Evolutionary conservation across 2,797 vertebrate genomes (phyloP).

Genomic region (Petrocephalus sullivani): DNA sequence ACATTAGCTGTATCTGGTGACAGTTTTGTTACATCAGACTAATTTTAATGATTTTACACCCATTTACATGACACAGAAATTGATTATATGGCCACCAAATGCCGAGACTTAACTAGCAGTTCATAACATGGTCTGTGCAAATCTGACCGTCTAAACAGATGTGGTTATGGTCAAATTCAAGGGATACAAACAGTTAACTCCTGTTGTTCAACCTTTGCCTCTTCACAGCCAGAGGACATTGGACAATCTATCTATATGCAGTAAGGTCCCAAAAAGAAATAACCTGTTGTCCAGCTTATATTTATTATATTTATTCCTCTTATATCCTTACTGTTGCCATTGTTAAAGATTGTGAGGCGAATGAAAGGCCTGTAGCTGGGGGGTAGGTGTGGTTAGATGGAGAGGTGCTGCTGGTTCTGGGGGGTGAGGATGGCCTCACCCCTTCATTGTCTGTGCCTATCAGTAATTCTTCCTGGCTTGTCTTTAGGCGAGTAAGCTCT

Average conservation of each 20-base stretch:
- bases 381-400: constrained; percentile 58
- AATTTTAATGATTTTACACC: background rate
- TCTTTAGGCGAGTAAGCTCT: constrained; percentile 58
- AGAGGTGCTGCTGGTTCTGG: constrained; percentile 58
- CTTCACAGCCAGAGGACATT: background rate
- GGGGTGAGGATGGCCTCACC: constrained; percentile 30
- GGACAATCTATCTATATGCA: background rate
- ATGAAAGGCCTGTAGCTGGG: background rate
- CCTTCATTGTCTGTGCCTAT: constrained; percentile 64
- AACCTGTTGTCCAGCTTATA: background rate
- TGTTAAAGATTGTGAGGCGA: background rate
- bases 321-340: background rate
- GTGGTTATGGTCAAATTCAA: background rate
- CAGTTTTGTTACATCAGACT: background rate
- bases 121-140: background rate
- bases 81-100: background rate
- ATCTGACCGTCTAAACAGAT: background rate
- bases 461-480: constrained; percentile 59
- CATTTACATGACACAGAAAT: background rate
- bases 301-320: background rate
- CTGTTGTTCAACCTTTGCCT: background rate
- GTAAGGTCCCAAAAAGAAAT: background rate
- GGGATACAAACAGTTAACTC: background rate
- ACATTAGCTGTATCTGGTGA: background rate
- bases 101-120: background rate